These are phyloP conservation scores for Ptychadena robeensis DNA, from an alignment of 2,797 vertebrate species.

Conservation along the genomic window DNA sequence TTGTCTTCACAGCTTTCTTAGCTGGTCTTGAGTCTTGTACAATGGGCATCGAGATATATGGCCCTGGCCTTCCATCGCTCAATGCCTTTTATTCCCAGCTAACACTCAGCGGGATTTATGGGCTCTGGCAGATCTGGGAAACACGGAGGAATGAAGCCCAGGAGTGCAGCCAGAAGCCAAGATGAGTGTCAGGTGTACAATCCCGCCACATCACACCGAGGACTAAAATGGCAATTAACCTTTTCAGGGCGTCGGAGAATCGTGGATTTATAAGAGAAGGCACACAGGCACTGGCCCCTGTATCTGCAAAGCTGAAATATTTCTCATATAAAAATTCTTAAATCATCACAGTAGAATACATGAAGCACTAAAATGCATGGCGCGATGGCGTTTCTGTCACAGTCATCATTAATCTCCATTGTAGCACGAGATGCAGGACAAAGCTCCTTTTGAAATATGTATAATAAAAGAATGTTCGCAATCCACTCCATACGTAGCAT, in stretches of 20 bases:
- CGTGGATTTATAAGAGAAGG: slow-evolving; percentile 46
- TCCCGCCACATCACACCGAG: slow-evolving; percentile 49
- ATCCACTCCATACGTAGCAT: background rate
- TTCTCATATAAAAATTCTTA: slow-evolving; percentile 22
- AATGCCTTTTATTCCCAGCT: slow-evolving; percentile 53
- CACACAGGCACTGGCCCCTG: background rate
- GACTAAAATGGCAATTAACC: slow-evolving; percentile 55
- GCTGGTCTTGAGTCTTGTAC: slow-evolving; percentile 12
- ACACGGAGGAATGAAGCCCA: slow-evolving; percentile 51
- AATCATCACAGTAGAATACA: slow-evolving; percentile 18
- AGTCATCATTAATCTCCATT: background rate
- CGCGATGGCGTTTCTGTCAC: background rate
- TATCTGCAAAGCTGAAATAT: slow-evolving; percentile 28
- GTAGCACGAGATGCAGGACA: background rate
- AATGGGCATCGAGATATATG: slow-evolving; percentile 25
- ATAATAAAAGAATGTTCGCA: slow-evolving; percentile 3
- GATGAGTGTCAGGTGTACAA: slow-evolving; percentile 59
- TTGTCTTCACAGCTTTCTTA: slow-evolving; percentile 11
- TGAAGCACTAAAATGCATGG: background rate
- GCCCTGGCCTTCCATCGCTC: slow-evolving; percentile 36
- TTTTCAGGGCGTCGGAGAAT: slow-evolving; percentile 53
- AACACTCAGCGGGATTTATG: slow-evolving; percentile 48
- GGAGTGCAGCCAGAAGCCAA: slow-evolving; percentile 52
- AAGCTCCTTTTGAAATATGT: background rate
- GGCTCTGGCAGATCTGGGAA: slow-evolving; percentile 54